Percentiles rank a stretch among this genome's conserved stretches.
phyloP scores from a whole-genome alignment of 1,140 invertebrate genomes.

The Panagrolaimus sp. region DNA sequence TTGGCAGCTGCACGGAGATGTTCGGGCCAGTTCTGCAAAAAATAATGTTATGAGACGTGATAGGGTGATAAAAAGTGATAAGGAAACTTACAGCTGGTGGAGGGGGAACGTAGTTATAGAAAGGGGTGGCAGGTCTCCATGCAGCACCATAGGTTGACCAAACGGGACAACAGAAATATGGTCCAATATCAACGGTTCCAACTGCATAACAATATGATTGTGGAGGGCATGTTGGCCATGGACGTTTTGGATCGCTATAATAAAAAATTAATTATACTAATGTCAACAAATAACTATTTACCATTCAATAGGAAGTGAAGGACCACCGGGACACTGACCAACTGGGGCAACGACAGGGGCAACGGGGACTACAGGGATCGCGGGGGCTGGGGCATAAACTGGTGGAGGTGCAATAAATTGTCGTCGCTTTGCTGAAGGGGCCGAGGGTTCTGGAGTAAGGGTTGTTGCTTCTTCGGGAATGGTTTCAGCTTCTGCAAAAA shows the following conservation, averaged over 20 bases:
- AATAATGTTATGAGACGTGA: constrained; percentile 31
- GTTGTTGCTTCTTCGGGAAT: too few relatives aligned
- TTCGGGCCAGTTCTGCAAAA: constrained; percentile 33
- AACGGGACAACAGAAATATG: constrained; percentile 59
- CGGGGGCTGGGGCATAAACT: background rate
- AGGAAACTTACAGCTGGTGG: constrained; percentile 17
- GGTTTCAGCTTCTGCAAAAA: too few relatives aligned
- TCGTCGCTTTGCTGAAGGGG: background rate
- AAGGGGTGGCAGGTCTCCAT: constrained; percentile 57
- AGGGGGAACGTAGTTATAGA: constrained; percentile 59
- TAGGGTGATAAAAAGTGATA: constrained; percentile 39
- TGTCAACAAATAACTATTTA: too few relatives aligned
- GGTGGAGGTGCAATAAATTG: constrained; percentile 6
- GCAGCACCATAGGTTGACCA: constrained; percentile 60
- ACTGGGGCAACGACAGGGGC: constrained; percentile 5
- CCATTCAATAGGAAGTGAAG: constrained; percentile 57
- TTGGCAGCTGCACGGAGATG: background rate
- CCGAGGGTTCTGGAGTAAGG: background rate
- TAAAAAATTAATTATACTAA: too few relatives aligned
- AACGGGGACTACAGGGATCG: background rate
- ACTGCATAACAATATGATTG: constrained; percentile 60
- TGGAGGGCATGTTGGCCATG: constrained; percentile 59
- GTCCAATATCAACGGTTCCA: constrained; percentile 58
- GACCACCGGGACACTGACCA: constrained; percentile 53
- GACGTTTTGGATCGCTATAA: constrained; percentile 57